Evolutionary conservation across 2,113 vertebrate species (phyloP).

Genomic region (Chinchilla lanigera): DNA sequence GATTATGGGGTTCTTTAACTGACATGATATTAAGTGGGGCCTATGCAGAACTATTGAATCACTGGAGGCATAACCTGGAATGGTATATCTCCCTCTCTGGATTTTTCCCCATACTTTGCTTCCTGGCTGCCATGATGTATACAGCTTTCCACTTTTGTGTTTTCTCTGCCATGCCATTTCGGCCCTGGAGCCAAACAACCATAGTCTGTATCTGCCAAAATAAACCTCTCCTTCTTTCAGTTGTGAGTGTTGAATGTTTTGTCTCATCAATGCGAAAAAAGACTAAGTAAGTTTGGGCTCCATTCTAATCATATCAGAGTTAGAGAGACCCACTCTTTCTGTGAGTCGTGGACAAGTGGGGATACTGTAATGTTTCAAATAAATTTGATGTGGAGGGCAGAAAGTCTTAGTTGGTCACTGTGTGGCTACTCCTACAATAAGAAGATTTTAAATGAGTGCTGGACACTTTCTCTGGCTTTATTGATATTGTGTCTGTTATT

Average conservation of each 20-base stretch:
- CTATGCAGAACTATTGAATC: neutral
- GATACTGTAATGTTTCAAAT: neutral
- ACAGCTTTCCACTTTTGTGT: neutral
- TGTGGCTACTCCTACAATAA: neutral
- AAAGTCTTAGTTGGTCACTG: neutral
- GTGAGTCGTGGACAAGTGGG: neutral
- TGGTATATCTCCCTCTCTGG: neutral
- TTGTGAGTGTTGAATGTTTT: too few relatives aligned
- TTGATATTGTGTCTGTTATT: neutral
- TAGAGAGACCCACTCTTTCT: too few relatives aligned
- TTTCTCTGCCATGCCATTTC: neutral
- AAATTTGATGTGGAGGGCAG: neutral
- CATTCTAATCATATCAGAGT: neutral
- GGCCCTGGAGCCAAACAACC: neutral
- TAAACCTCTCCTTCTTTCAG: too few relatives aligned
- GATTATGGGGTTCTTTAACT: too few relatives aligned
- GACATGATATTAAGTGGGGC: neutral
- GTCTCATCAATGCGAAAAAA: neutral
- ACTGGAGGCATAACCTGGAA: neutral
- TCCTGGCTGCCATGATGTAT: neutral
- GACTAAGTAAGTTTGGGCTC: neutral
- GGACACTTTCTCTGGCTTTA: neutral
- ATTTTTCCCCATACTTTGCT: neutral
- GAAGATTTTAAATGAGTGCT: neutral
- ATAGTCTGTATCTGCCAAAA: neutral